These are phyloP conservation scores for Pteropus alecto DNA, from an alignment of 2,113 vertebrate species.

Conservation along the genomic window DNA sequence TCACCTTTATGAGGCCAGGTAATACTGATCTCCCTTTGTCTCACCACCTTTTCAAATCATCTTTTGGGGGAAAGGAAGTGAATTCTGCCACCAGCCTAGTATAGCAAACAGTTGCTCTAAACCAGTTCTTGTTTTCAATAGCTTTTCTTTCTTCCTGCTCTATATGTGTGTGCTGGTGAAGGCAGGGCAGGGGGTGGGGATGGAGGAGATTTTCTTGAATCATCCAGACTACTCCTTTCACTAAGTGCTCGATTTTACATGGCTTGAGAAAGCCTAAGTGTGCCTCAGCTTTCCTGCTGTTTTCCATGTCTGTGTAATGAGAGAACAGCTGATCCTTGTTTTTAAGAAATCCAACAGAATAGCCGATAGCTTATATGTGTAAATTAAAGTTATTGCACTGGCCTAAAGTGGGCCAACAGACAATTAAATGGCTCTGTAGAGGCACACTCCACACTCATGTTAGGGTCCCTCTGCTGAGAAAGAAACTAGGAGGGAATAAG, in stretches of 20 bases:
- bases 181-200: neutral
- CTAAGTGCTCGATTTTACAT: neutral
- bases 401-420: neutral
- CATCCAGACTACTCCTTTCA: neutral
- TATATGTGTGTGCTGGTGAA: neutral
- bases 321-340: neutral
- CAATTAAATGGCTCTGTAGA: neutral
- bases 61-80: neutral
- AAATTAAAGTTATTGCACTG: neutral
- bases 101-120: neutral
- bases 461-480: neutral
- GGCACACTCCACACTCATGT: neutral
- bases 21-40: neutral
- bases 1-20: neutral
- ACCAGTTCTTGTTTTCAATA: neutral
- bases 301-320: slow-evolving; percentile 35
- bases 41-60: neutral
- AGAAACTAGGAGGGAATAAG: neutral
- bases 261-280: neutral
- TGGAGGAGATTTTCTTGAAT: neutral
- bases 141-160: neutral
- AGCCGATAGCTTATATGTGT: slow-evolving; percentile 3
- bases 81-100: neutral
- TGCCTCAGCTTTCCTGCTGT: neutral
- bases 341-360: slow-evolving; percentile 10